Evolutionary conservation across 2,797 vertebrate genomes (phyloP).

Genomic region (Poeciliopsis gracilis): DNA sequence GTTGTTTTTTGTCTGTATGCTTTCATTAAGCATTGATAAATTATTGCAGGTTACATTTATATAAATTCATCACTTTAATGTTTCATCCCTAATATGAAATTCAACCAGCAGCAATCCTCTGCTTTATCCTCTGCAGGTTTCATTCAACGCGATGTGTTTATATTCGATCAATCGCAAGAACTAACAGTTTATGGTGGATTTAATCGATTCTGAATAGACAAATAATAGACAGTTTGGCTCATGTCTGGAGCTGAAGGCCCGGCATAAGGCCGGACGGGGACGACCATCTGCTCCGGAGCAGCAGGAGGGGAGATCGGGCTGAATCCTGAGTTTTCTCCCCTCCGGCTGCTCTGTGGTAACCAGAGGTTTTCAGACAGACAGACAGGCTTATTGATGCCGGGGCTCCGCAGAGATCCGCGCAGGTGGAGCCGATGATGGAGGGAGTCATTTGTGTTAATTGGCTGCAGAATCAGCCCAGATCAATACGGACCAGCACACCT

Average conservation of each 20-base stretch:
- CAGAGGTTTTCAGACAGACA: constrained; percentile 38
- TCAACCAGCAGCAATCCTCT: not conserved
- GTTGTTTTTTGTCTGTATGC: no score
- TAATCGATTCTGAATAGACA: not conserved
- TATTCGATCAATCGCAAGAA: not conserved
- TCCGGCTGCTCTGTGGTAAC: constrained; percentile 37
- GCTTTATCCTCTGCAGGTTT: not conserved
- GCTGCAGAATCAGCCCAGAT: constrained; percentile 31
- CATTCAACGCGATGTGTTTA: not conserved
- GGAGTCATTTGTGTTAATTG: constrained; percentile 20
- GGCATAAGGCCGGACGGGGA: constrained; percentile 50
- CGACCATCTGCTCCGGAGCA: constrained; percentile 69
- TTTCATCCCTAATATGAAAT: not conserved
- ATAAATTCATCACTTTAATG: no score
- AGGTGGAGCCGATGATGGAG: constrained; percentile 44
- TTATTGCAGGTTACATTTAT: no score
- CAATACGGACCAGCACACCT: constrained; percentile 31
- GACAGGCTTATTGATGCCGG: constrained; percentile 32
- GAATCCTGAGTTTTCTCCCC: constrained; percentile 2
- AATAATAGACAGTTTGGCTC: not conserved
- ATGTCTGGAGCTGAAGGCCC: constrained; percentile 14
- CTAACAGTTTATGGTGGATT: not conserved
- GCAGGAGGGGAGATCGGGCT: constrained; percentile 59
- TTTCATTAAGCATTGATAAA: no score
- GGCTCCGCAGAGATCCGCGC: constrained; percentile 35